Evolutionary conservation across 2,113 vertebrate species (phyloP).

Genomic region (Anthoscopus minutus): DNA sequence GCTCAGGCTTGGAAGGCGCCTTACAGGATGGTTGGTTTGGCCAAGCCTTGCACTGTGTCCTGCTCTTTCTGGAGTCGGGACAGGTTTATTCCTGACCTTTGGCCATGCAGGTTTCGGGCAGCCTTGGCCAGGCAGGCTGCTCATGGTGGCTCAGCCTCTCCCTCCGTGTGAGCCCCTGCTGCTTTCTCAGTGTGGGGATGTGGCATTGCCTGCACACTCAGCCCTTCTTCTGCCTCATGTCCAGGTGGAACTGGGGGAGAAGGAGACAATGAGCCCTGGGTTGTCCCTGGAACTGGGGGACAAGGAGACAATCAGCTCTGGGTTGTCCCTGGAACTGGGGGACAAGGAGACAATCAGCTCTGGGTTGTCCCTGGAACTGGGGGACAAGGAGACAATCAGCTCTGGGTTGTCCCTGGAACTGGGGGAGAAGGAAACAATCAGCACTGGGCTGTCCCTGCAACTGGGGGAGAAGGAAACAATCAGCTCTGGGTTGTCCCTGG

Average conservation of each 20-base stretch:
- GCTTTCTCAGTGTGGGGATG: not conserved
- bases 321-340: too few species aligned
- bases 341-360: not conserved
- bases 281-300: not conserved
- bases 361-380: not conserved
- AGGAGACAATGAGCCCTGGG: not conserved
- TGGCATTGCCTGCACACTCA: not conserved
- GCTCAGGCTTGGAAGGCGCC: not conserved
- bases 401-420: not conserved
- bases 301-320: not conserved
- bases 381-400: not conserved
- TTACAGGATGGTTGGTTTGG: not conserved
- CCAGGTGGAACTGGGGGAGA: too few species aligned
- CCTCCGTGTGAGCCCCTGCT: not conserved
- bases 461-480: not conserved
- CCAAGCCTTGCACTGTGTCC: not conserved
- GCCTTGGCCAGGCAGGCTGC: not conserved
- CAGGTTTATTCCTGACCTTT: not conserved
- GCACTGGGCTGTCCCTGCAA: not conserved
- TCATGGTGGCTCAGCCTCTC: not conserved
- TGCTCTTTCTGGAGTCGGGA: not conserved
- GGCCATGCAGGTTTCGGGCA: not conserved
- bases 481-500: not conserved
- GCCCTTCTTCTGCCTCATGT: not conserved
- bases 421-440: fast-evolving